These are phyloP conservation scores for Drosophila sordidula DNA, from an alignment of 2,888 invertebrate species.

Conservation along the genomic window DNA sequence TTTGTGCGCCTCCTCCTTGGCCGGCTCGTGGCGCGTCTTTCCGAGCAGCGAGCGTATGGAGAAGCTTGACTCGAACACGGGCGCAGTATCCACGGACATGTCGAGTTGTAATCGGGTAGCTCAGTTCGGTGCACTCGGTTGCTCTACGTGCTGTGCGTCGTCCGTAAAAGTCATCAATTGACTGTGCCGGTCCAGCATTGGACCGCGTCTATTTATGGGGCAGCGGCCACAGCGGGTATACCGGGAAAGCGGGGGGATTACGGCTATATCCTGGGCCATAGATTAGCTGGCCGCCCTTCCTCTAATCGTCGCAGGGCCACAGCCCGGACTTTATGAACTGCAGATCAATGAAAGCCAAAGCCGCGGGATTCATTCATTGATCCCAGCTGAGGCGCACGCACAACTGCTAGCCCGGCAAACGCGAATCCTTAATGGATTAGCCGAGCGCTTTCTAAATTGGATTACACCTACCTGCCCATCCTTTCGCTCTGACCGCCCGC, in stretches of 20 bases:
- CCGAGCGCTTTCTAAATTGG: constrained; percentile 49
- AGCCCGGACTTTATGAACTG: constrained; percentile 23
- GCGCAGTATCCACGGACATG: constrained; percentile 80
- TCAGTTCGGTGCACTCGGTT: neutral
- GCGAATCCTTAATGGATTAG: constrained; percentile 52
- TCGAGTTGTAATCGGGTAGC: neutral
- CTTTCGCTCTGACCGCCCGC: no score
- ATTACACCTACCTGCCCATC: constrained; percentile 66
- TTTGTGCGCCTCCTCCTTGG: constrained; percentile 1
- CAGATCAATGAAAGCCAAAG: constrained; percentile 73
- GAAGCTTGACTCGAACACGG: constrained; percentile 74
- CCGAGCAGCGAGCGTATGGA: constrained; percentile 74
- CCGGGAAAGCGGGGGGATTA: constrained; percentile 39
- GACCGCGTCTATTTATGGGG: constrained; percentile 36
- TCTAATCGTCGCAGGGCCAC: constrained; percentile 21
- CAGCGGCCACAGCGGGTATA: no score
- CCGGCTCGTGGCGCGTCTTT: constrained; percentile 14
- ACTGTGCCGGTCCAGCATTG: constrained; percentile 29
- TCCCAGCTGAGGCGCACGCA: constrained; percentile 32
- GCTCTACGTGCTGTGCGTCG: constrained; percentile 6
- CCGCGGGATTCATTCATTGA: constrained; percentile 72
- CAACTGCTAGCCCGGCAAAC: constrained; percentile 10
- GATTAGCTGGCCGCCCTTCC: constrained; percentile 27
- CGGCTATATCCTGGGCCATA: constrained; percentile 38
- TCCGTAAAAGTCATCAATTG: constrained; percentile 5